These are phyloP conservation scores for Labia minor DNA, from an alignment of 2,888 invertebrate genomes.

Conservation along the genomic window DNA sequence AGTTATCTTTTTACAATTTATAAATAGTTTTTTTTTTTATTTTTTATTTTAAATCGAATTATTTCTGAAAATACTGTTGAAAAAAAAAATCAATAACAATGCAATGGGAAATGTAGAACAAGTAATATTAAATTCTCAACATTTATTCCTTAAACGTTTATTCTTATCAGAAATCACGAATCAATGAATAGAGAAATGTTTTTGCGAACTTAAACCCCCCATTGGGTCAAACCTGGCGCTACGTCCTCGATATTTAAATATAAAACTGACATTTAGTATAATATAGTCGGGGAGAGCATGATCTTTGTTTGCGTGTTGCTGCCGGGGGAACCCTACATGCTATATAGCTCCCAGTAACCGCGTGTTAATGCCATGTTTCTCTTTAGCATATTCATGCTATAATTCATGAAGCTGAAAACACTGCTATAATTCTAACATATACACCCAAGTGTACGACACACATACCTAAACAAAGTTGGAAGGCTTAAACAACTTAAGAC, in stretches of 20 bases:
- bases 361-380: neutral
- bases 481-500: neutral
- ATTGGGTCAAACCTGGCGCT: neutral
- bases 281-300: neutral
- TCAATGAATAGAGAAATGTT: no score
- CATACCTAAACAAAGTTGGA: neutral
- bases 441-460: neutral
- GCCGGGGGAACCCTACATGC: neutral
- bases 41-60: no score
- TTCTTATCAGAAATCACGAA: no score
- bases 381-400: neutral
- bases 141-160: no score
- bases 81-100: no score
- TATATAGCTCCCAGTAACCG: neutral
- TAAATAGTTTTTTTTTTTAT: no score
- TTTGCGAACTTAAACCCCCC: no score
- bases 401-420: neutral
- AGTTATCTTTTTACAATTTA: no score
- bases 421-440: neutral
- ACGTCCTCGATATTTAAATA: neutral
- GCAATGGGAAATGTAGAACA: no score
- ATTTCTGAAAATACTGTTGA: no score
- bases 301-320: neutral
- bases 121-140: no score
- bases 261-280: neutral